Base-by-base conservation (phyloP, 92 coral and sea anemone genomes). In the Parazoanthus darwini region DNA sequence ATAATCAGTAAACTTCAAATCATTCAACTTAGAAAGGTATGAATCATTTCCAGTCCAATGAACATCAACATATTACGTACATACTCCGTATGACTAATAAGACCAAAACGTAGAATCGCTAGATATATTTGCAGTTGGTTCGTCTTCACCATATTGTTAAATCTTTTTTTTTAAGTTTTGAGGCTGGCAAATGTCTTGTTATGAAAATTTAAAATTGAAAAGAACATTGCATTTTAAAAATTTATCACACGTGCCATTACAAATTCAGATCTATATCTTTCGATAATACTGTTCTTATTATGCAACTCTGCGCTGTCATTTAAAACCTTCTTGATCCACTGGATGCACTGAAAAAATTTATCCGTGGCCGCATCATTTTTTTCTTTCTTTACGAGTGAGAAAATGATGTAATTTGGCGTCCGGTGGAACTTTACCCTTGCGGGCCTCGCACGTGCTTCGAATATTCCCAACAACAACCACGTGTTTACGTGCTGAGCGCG, bases 401-500 rank as follows among this genome's bases (percentile, higher is more conserved):
- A 76, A 70, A 25, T 23, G 76, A 83, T 82, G 78, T 39, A 82
- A 63, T 66, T 48, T 38, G 25, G 38, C 2, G 58, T 76, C 77
- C 56, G 81, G 93, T 91, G 65, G 82, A 72, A 46, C 86, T 74
- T 91, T 88, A 76, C 76, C 66, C 78, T 86, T 86, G 77, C 94
- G 89, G 67, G 63, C 66, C 78, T 86, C 82, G 77, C 94, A 92
- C 94, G 94, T 92, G 94, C 89, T 89, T 59, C 68, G 88, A 83
- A 77, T 38, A 82, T 71, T 86, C 89, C 89, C 93, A 89, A 84
- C 78, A 84, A 84, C 87, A 92, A 95, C 98, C 98, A 95, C 98
- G 98, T 95, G 98, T 92, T 93, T 95, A 90, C 91, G 89, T 46
- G 68, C 63, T 74, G 85, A 56, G 93, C 91, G 86, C 96, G 93